Percentiles rank a stretch among this genome's conserved stretches.
Conservation (phyloP, 2,797 vertebrate species). For the Pterois miles region DNA sequence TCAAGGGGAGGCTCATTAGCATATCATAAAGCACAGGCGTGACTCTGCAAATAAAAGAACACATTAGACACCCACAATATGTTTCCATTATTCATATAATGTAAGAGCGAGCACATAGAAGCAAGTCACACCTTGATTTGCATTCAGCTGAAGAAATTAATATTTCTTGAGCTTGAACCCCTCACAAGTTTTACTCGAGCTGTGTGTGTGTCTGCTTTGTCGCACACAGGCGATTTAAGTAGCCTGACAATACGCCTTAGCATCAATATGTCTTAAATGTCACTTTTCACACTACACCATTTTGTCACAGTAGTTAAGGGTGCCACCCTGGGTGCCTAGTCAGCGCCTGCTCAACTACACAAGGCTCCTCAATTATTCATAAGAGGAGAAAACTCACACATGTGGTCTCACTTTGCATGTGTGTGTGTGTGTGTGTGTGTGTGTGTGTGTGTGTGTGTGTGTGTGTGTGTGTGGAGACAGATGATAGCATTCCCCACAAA, state of each 20-base stretch:
- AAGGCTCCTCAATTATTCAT: conserved; percentile 70
- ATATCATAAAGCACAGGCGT: conserved; percentile 77
- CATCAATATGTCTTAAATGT: conserved; percentile 52
- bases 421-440: conserved; percentile 7
- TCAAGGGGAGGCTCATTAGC: conserved; percentile 69
- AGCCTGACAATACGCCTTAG: conserved; percentile 36
- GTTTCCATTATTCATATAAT: conserved; percentile 65
- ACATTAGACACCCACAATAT: conserved; percentile 57
- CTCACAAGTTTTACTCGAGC: not conserved
- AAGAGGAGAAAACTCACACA: conserved; percentile 42
- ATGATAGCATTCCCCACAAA: conserved; percentile 46
- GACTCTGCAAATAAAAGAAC: conserved; percentile 79
- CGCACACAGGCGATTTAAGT: conserved; percentile 15
- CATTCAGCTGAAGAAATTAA: conserved; percentile 32
- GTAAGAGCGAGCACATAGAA: conserved; percentile 35
- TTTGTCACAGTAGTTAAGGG: conserved; percentile 60
- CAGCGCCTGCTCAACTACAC: conserved; percentile 52
- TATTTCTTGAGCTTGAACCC: conserved; percentile 25
- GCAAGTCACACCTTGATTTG: conserved; percentile 47
- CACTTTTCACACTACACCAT: conserved; percentile 62
- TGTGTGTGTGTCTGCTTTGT: conserved; percentile 22
- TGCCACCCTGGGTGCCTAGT: conserved; percentile 52
- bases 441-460: conserved; percentile 1
- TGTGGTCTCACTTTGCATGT: conserved; percentile 41
- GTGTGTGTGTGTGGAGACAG: conserved; percentile 3